Percentiles rank a stretch among this genome's conserved stretches.
phyloP scores from a whole-genome alignment of 2,113 vertebrate species.

The Scalopus aquaticus region DNA sequence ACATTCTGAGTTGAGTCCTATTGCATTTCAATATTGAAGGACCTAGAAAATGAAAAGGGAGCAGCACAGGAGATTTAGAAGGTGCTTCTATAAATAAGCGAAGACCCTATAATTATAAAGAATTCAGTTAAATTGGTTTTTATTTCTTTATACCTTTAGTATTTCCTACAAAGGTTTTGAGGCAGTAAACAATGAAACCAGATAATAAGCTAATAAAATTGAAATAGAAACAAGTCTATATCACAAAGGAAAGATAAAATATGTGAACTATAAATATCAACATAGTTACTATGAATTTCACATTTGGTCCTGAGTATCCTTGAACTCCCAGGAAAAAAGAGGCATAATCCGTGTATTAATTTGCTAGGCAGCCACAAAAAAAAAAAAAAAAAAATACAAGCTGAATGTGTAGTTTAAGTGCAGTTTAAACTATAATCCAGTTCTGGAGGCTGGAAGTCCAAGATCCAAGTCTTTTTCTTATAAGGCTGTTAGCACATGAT shows the following conservation, averaged over 20 bases:
- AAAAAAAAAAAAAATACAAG: neutral
- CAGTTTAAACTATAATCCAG: neutral
- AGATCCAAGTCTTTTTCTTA: neutral
- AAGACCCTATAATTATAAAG: neutral
- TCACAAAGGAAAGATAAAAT: conserved; percentile 31
- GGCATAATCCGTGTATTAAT: neutral
- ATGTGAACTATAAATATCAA: neutral
- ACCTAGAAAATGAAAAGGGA: neutral
- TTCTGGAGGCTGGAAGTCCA: neutral
- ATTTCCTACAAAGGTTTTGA: conserved; percentile 38
- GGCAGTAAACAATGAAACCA: conserved; percentile 25
- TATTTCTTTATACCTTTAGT: conserved; percentile 9
- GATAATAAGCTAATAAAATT: conserved; percentile 49
- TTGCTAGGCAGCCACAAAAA: neutral
- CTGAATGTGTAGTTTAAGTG: neutral
- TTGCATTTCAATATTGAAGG: neutral
- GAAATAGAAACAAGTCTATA: conserved; percentile 20
- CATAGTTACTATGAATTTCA: neutral
- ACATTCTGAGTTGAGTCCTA: neutral
- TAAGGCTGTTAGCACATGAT: neutral
- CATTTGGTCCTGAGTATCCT: neutral
- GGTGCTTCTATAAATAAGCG: neutral
- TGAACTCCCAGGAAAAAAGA: neutral
- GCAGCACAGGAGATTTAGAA: neutral
- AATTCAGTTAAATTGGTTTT: neutral